phyloP scores from a whole-genome alignment of 2,797 vertebrate species.

The Cossypha niveicapilla region DNA sequence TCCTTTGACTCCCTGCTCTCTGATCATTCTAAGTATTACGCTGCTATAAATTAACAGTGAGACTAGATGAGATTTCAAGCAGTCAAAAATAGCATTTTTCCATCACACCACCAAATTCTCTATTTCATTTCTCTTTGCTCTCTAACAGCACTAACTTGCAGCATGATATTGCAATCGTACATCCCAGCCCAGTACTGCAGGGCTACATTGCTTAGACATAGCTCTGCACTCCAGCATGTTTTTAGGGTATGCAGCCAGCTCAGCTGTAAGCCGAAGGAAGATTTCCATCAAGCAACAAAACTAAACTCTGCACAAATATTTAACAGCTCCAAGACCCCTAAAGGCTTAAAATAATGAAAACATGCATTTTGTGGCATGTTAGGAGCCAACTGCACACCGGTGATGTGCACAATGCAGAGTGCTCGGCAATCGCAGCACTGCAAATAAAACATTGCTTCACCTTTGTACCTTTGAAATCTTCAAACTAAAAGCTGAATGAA shows the following conservation, averaged over 20 bases:
- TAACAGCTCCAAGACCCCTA: slow-evolving; percentile 25
- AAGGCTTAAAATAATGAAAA: slow-evolving; percentile 33
- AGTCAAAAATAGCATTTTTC: not conserved
- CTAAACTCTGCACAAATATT: slow-evolving; percentile 50
- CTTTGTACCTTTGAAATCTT: slow-evolving; percentile 14
- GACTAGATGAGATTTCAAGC: slow-evolving; percentile 8
- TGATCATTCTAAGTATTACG: slow-evolving; percentile 22
- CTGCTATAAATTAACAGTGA: slow-evolving; percentile 18
- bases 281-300: slow-evolving; percentile 34
- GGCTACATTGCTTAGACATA: not conserved
- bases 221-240: slow-evolving; percentile 29
- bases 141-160: slow-evolving; percentile 27
- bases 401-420: slow-evolving; percentile 1
- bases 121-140: not conserved
- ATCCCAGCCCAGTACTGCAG: slow-evolving; percentile 19
- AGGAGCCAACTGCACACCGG: not conserved
- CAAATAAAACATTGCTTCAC: not conserved
- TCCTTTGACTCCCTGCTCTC: not conserved
- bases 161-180: not conserved
- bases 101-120: not conserved
- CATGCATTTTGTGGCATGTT: not conserved
- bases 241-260: slow-evolving; percentile 49
- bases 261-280: slow-evolving; percentile 27
- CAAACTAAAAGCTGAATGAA: slow-evolving; percentile 16
- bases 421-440: not conserved